Conservation (phyloP, 2,797 vertebrate species). For the Falco cherrug region DNA sequence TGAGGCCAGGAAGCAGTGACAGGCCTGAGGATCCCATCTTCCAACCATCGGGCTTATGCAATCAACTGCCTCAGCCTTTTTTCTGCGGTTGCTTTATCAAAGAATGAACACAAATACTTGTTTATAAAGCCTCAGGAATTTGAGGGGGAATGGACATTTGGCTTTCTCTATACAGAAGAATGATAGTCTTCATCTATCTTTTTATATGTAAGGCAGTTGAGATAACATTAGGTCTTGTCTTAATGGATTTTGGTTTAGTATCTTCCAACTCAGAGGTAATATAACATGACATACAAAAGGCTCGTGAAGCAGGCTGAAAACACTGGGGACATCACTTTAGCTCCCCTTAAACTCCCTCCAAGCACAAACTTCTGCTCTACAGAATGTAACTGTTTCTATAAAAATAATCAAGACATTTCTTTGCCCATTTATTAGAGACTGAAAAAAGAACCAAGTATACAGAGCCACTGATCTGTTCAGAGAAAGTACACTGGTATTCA, state of each 20-base stretch:
- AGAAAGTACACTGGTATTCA: not conserved
- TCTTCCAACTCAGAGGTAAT: slow-evolving; percentile 58
- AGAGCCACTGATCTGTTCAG: not conserved
- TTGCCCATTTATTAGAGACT: not conserved
- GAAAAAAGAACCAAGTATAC: not conserved
- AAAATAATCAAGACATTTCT: slow-evolving; percentile 8
- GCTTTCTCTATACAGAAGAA: slow-evolving; percentile 30
- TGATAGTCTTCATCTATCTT: slow-evolving; percentile 25
- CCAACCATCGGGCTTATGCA: slow-evolving; percentile 41
- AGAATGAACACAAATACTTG: slow-evolving; percentile 43
- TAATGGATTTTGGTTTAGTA: slow-evolving; percentile 63
- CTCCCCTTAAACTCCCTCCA: slow-evolving; percentile 21
- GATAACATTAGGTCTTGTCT: slow-evolving; percentile 48
- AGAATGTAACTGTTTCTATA: slow-evolving; percentile 5
- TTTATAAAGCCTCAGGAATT: slow-evolving; percentile 41
- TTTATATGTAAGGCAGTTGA: slow-evolving; percentile 29
- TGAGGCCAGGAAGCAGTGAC: not conserved
- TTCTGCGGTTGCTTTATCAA: slow-evolving; percentile 23
- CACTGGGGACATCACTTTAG: slow-evolving; percentile 2
- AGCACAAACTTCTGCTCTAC: slow-evolving; percentile 36
- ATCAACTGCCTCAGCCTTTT: slow-evolving; percentile 11
- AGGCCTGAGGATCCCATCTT: slow-evolving; percentile 36
- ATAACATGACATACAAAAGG: slow-evolving; percentile 45
- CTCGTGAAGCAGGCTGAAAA: slow-evolving; percentile 28
- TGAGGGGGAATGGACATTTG: not conserved